Conservation (phyloP, 2,113 vertebrate genomes). For the Petaurus breviceps region DNA sequence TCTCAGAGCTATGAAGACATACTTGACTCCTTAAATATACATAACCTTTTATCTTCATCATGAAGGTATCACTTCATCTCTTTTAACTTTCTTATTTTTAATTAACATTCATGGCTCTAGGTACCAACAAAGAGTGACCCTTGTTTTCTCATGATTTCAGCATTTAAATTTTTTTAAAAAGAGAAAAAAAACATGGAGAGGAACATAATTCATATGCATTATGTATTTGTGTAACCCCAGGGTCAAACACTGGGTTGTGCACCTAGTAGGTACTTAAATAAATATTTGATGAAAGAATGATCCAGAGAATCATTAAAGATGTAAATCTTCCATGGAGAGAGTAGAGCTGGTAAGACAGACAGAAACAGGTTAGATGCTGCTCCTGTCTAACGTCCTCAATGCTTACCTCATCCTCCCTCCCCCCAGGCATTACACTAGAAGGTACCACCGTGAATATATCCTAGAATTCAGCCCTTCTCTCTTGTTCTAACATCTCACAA, state of each 20-base stretch:
- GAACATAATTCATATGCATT: background rate
- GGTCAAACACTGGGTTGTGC: background rate
- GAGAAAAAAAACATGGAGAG: background rate
- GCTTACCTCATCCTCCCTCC: background rate
- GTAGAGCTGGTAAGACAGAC: background rate
- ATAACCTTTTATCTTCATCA: constrained; percentile 37
- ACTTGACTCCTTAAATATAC: constrained; percentile 19
- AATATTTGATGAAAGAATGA: background rate
- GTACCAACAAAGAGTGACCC: constrained; percentile 60
- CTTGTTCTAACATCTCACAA: constrained; percentile 75
- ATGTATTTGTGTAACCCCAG: background rate
- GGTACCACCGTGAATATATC: constrained; percentile 65
- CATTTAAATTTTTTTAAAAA: background rate
- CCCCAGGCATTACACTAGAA: background rate
- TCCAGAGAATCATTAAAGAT: background rate
- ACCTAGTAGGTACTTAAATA: background rate
- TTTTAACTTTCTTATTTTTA: constrained; percentile 65
- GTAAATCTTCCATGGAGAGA: background rate
- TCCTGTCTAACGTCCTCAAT: background rate
- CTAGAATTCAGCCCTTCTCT: background rate
- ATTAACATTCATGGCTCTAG: constrained; percentile 59
- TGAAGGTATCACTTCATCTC: constrained; percentile 6
- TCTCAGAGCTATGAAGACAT: constrained; percentile 56
- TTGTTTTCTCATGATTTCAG: constrained; percentile 45
- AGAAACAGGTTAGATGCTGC: background rate